Percentiles rank a stretch among this genome's conserved stretches.
phyloP scores from a whole-genome alignment of 92 coral and sea anemone genomes.

The Muricea muricata region DNA sequence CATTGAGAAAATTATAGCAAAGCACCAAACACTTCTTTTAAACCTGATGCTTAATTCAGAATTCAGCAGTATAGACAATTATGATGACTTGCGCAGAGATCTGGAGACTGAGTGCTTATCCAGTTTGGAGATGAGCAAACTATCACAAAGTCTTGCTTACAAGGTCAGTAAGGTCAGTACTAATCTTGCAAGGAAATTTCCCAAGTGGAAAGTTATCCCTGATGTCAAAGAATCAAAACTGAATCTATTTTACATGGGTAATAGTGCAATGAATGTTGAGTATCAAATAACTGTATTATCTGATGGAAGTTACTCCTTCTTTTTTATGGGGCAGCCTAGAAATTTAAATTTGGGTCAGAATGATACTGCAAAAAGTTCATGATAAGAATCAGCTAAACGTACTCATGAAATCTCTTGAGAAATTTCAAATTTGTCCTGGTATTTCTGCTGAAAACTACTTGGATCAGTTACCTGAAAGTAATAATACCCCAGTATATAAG shows the following conservation, averaged over 20 bases:
- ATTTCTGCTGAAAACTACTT: background rate
- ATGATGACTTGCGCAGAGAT: background rate
- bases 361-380: background rate
- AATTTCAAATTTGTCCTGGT: background rate
- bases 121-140: background rate
- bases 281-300: background rate
- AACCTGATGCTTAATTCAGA: background rate
- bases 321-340: background rate
- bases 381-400: background rate
- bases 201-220: constrained; percentile 19
- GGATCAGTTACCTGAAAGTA: background rate
- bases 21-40: background rate
- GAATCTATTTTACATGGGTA: constrained; percentile 3
- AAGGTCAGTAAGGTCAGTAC: background rate
- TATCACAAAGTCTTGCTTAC: constrained; percentile 7
- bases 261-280: background rate
- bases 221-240: background rate
- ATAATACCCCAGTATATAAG: background rate
- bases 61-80: background rate
- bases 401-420: background rate
- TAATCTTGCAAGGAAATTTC: background rate
- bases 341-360: background rate
- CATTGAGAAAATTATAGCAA: too few relatives aligned
- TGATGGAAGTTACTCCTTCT: background rate
- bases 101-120: background rate